Evolutionary conservation across 2,888 invertebrate species (phyloP), one percentile per base, ranked within the genome.

Genomic region (Notodonta dromedarius): DNA sequence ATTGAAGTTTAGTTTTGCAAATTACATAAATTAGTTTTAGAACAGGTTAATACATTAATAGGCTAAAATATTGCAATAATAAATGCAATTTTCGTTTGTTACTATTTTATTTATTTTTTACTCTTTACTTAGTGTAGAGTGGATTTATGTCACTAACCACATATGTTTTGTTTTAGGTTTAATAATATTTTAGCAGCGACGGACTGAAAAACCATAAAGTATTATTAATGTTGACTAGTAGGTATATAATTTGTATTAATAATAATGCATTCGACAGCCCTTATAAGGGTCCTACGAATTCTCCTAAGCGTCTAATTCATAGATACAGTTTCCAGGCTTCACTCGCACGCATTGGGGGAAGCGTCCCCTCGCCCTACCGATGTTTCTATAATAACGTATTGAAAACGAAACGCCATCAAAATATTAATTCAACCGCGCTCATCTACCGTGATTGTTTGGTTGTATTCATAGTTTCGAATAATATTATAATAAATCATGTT

Each of bases 251-350:
- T 0, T 52, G 13, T 12, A 32, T 32, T 52, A 52, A 32, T 52
- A 32, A 54, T 4, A 39, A 6, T 50, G 51, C 46, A 42, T 61
- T 58, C 55, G 79, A 64, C 83, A 89, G 66, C 88, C 89, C 87
- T 88, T 79, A 44, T 46, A 60, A 63, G 68, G 60, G 61, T 61
- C 65, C 70, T 77, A 82, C 80, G 80, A 86, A 84, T 85, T 82
- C 80, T 80, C 78, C 84, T 85, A 85, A 88, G 86, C 86, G 83
- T 84, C 86, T 86, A 88, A 88, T 87, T 87, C 86, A 84, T 82
- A 85, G 83, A 86, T 84, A 87, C 86, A 88, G 87, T 86, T 86
- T 86, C 84, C 84, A 81, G 82, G 83, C 79, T 87, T 87, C 80
- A 88, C 84, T 80, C 80, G 80, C 82, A 85, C 84, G 80, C 82